Conservation (phyloP, 2,888 invertebrate species). For the Heteromurus nitidus region DNA sequence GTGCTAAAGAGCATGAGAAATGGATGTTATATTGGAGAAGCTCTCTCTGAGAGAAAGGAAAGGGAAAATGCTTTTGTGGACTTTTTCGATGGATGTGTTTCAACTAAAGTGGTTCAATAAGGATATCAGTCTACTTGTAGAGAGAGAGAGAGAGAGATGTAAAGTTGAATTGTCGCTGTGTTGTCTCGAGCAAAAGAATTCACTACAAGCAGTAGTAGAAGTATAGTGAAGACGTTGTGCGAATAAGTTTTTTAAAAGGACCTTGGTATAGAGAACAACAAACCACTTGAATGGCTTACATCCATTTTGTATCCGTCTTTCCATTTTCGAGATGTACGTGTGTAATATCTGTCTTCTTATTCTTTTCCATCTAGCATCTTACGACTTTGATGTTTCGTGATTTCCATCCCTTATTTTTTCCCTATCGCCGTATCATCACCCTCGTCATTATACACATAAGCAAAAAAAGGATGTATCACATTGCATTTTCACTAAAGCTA, state of each 20-base stretch:
- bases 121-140: not conserved
- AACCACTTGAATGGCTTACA: too few relatives aligned
- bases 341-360: not conserved
- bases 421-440: conserved; percentile 8
- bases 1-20: not conserved
- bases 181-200: not conserved
- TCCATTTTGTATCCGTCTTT: too few relatives aligned
- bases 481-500: conserved; percentile 18
- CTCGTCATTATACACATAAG: conserved; percentile 12
- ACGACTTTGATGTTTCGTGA: conserved; percentile 19
- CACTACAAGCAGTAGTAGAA: not conserved
- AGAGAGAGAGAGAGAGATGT: too few relatives aligned
- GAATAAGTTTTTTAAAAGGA: not conserved
- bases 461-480: conserved; percentile 14
- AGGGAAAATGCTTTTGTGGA: not conserved
- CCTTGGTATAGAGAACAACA: not conserved
- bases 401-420: conserved; percentile 14
- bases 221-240: not conserved
- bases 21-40: not conserved
- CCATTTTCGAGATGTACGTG: not conserved
- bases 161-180: conserved; percentile 4
- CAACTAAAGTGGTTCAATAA: conserved; percentile 20
- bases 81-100: not conserved
- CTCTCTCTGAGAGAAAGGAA: not conserved
- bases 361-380: not conserved